Evolutionary conservation across 2,888 invertebrate species (phyloP), one percentile per base, ranked within the genome.

Genomic region (Ectemnius continuus): DNA sequence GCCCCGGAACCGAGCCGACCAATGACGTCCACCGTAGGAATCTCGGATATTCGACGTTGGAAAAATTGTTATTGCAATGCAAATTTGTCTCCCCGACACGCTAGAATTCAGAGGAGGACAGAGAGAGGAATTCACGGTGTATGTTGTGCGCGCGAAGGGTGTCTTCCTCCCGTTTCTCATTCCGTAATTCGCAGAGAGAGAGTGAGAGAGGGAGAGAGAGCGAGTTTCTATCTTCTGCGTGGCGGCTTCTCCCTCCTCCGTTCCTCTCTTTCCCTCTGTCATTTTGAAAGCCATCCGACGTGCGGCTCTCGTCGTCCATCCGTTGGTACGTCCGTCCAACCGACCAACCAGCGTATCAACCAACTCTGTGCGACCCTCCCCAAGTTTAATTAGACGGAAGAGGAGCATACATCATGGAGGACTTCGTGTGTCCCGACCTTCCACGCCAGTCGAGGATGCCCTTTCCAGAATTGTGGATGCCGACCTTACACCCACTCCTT

Each of bases 381-480:
- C 70, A 84, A 88, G 84, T 87, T 88, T 88, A 88, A 88, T 88
- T 88, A 88, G 87, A 87, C 86, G 84, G 87, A 88, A 86, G 85
- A 85, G 83, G 71, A 78, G 82, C 85, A 86, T 86, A 85, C 83
- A 86, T 87, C 86, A 84, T 83, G 83, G 83, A 77, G 79, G 86
- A 84, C 83, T 84, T 80, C 71, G 81, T 83, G 36, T 36, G 76
- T 77, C 83, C 82, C 83, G 79, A 83, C 76, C 78, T 79, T 82
- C 79, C 79, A 72, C 76, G 81, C 72, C 75, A 74, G 79, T 69
- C 73, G 74, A 80, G 80, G 74, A 52, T 78, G 79, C 77, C 73
- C 84, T 84, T 80, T 83, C 81, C 83, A 83, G 83, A 82, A 83
- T 84, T 77, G 76, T 78, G 80, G 75, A 61, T 75, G 75, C 81